Evolutionary conservation across 2,888 invertebrate species (phyloP).

Genomic region (Reticulitermes lucifugus): DNA sequence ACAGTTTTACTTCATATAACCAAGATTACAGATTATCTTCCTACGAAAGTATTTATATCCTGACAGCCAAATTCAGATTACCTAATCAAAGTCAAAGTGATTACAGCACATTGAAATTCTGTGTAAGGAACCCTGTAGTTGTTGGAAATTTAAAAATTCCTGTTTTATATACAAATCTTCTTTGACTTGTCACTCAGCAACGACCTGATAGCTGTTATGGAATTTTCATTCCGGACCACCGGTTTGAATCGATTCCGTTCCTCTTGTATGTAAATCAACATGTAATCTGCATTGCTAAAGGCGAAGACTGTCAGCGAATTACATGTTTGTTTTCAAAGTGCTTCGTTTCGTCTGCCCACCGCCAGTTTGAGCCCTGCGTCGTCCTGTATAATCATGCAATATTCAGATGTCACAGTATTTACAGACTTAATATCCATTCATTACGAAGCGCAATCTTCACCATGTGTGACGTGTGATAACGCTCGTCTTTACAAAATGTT

Average conservation of each 20-base stretch:
- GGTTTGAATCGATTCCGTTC: not conserved
- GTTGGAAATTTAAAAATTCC: not conserved
- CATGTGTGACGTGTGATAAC: too few relatives aligned
- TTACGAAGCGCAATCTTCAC: too few relatives aligned
- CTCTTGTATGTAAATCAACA: constrained; percentile 1
- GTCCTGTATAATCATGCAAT: not conserved
- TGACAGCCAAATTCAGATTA: not conserved
- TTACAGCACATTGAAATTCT: not conserved
- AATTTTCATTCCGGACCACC: constrained; percentile 17
- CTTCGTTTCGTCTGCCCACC: not conserved
- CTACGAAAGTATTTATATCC: not conserved
- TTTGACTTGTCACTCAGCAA: not conserved
- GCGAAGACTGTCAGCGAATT: not conserved
- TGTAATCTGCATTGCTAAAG: constrained; percentile 11
- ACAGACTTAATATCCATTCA: too few relatives aligned
- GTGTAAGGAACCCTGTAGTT: not conserved
- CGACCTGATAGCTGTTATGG: not conserved
- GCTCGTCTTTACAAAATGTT: too few relatives aligned
- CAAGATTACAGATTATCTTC: not conserved
- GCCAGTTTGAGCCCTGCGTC: not conserved
- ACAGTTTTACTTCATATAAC: too few relatives aligned
- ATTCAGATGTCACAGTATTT: not conserved
- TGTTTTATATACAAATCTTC: not conserved
- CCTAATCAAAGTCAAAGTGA: not conserved
- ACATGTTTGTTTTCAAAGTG: constrained; percentile 7